A percentile compares a stretch with the other conserved stretches of the same genome.
Conservation (phyloP, 2,797 vertebrate species). For the Silurus aristotelis region DNA sequence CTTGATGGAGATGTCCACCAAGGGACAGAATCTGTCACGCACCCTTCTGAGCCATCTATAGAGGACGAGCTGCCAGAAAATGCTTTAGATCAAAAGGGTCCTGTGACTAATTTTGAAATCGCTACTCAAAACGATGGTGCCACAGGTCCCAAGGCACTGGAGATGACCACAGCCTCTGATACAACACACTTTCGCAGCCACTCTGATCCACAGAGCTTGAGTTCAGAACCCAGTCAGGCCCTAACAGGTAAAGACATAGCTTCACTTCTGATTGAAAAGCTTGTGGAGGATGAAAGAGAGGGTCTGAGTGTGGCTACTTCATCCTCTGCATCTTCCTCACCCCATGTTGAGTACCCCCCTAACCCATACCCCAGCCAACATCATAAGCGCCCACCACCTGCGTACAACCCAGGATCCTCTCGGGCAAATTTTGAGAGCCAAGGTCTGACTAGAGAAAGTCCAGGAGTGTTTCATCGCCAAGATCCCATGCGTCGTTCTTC, state of each 20-base stretch:
- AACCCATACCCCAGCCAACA: slow-evolving; percentile 60
- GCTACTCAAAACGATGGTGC: slow-evolving; percentile 22
- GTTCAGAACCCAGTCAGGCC: slow-evolving; percentile 29
- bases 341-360: slow-evolving; percentile 56
- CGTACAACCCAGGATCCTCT: slow-evolving; percentile 59
- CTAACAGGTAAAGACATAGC: slow-evolving; percentile 65
- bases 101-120: slow-evolving; percentile 41
- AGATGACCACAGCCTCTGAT: slow-evolving; percentile 4
- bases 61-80: slow-evolving; percentile 30
- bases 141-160: slow-evolving; percentile 31
- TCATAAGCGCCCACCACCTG: slow-evolving; percentile 50
- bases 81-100: slow-evolving; percentile 41
- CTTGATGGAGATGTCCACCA: slow-evolving; percentile 56
- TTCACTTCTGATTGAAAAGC: slow-evolving; percentile 62
- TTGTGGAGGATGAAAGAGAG: slow-evolving; percentile 62
- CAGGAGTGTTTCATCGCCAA: slow-evolving; percentile 56
- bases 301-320: slow-evolving; percentile 42
- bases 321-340: slow-evolving; percentile 57
- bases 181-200: slow-evolving; percentile 56
- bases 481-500: slow-evolving; percentile 60
- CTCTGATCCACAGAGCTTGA: slow-evolving; percentile 60
- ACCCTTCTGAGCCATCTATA: slow-evolving; percentile 39
- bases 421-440: slow-evolving; percentile 44
- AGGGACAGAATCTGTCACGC: slow-evolving; percentile 38
- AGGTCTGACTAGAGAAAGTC: slow-evolving; percentile 23